Evolutionary conservation across 1,140 invertebrate genomes (phyloP), one percentile per base, ranked within the genome.

Genomic region (Leptinotarsa texana): DNA sequence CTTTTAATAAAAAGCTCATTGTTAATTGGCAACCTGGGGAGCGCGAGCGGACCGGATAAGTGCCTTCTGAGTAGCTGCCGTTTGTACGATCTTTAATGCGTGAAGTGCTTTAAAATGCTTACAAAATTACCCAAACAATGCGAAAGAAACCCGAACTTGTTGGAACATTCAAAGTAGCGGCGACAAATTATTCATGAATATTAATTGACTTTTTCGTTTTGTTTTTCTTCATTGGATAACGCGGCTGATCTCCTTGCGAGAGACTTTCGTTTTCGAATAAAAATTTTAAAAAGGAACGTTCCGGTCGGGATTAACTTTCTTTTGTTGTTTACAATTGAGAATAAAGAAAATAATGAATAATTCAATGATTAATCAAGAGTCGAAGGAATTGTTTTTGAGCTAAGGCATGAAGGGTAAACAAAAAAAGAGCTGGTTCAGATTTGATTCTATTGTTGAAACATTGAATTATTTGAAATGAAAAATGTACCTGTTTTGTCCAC

Each of bases 1-100:
- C 49, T 71, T 71, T 62, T 71, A 71, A 47, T 74, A 74, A 74
- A 74, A 74, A 74, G 67, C 67, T 63, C 57, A 74, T 74, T 74
- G 73, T 74, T 74, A 74, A 74, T 74, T 74, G 73, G 73, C 73
- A 74, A 74, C 66, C 67, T 67, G 73, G 65, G 51, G 61, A 74
- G 67, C 22, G 67, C 49, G 21, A 66, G 27, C 21, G 21, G 63
- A 24, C 73, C 33, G 21, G 51, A 68, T 57, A 65, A 72, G 69
- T 75, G 68, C 61, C 74, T 47, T 70, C 63, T 65, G 49, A 48
- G 48, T n/a, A 57, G 51, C 51, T 57, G 15, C 15, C 51, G 51
- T 57, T 57, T 57, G n/a, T 15, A 57, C 62, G 42, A 49, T 21
- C 67, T 21, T 51, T 27, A 57, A 49, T 51, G 62, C 68, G 69